Base-by-base conservation (phyloP, 2,113 vertebrate genomes). In the Sinocyclocheilus grahami region DNA sequence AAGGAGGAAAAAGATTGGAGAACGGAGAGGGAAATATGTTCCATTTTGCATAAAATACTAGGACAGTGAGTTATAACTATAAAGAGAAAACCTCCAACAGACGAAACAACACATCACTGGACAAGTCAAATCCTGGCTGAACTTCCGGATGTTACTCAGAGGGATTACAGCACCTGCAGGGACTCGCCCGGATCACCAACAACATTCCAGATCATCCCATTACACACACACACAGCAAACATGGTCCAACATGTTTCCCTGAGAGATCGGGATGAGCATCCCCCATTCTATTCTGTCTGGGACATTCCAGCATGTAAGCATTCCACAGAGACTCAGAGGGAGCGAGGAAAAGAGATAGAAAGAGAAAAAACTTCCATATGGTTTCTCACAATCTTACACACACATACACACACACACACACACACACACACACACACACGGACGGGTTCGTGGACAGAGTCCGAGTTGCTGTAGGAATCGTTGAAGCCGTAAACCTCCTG, bases 401-500 rank as follows among this genome's bases (percentile, higher is more conserved):
- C 33, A 20, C 37, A 24, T 42, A 67, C 46, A 14, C 51, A 37
- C 24, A 53, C 18, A 86, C 10, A 53, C 76, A 51, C 18, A 48
- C 46, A 60, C 46, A 18, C 37, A n/a, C n/a, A n/a, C n/a, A n/a
- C n/a, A n/a, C n/a, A n/a, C n/a, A n/a, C n/a, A n/a, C n/a, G 97
- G 24, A 96, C 89, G 46, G 95, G 93, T 83, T 97, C 98, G 24
- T 96, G 97, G 2, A 93, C 90, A 0, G 95, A 87, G 51, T 97
- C 97, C 0, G 90, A 88, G 85, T 94, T 93, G 90, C 93, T 95
- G 30, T 97, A 98, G 63, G 97, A 96, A 92, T 99, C 98, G 0
- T 93, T 97, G 94, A 98, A 95, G 79, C 97, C 97, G 0, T 97
- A 99, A 58, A 98, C 97, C 90, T 99, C 97, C 94, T 97, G 97